Evolutionary conservation across 2,888 invertebrate species (phyloP).

Genomic region (Tribolium freemani): DNA sequence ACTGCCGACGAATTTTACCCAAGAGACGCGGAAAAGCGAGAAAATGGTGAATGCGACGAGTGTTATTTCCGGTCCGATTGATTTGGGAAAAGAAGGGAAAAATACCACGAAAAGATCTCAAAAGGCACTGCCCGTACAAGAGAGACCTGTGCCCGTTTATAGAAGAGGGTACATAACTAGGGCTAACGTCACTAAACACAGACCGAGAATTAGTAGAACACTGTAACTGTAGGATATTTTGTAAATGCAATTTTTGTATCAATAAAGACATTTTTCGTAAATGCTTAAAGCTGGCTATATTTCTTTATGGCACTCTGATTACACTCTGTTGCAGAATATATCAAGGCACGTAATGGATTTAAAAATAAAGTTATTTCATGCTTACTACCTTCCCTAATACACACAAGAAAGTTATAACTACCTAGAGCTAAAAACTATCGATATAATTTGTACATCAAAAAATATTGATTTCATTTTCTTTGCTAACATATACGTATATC

Average conservation of each 20-base stretch:
- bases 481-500: not conserved
- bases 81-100: constrained; percentile 40
- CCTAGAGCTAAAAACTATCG: not conserved
- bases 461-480: not conserved
- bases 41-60: constrained; percentile 41
- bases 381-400: not conserved
- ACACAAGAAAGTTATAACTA: constrained; percentile 3
- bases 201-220: constrained; percentile 21
- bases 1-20: constrained; percentile 61
- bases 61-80: constrained; percentile 46
- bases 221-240: constrained; percentile 7
- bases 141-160: constrained; percentile 48
- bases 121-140: constrained; percentile 45
- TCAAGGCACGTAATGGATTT: constrained; percentile 31
- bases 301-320: constrained; percentile 27
- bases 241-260: constrained; percentile 21
- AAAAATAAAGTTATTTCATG: constrained; percentile 4
- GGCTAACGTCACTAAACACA: constrained; percentile 59
- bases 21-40: constrained; percentile 44
- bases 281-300: constrained; percentile 9
- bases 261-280: constrained; percentile 30
- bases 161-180: constrained; percentile 61
- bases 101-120: constrained; percentile 50
- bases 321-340: constrained; percentile 23
- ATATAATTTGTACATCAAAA: constrained; percentile 32